Percentiles rank a stretch among this genome's conserved stretches.
Evolutionary conservation across 2,888 invertebrate species (phyloP).

Genomic region (Megastigmus dorsalis): DNA sequence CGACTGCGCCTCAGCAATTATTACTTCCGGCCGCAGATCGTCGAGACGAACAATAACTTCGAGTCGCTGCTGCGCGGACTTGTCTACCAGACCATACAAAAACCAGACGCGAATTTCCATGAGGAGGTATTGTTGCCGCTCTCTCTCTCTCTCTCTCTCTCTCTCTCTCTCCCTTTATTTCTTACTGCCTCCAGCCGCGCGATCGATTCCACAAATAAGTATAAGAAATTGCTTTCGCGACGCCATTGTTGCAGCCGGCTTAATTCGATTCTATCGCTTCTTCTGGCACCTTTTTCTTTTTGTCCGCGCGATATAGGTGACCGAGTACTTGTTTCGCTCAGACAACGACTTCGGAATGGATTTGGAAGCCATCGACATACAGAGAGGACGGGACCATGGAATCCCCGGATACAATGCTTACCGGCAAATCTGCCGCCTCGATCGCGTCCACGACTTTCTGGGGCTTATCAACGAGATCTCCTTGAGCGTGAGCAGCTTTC

Average conservation of each 20-base stretch:
- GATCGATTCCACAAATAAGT: not conserved
- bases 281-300: not conserved
- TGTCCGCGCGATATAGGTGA: constrained; percentile 62
- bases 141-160: not conserved
- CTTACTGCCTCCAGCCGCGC: not conserved
- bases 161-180: not conserved
- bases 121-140: constrained; percentile 70
- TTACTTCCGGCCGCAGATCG: constrained; percentile 77
- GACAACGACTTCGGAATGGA: constrained; percentile 76
- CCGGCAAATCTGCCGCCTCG: constrained; percentile 74
- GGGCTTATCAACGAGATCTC: constrained; percentile 70
- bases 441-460: constrained; percentile 66
- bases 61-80: constrained; percentile 78
- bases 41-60: constrained; percentile 75
- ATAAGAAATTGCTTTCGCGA: not conserved
- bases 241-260: not conserved
- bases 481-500: constrained; percentile 63
- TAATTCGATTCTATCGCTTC: too few relatives aligned
- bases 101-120: constrained; percentile 78
- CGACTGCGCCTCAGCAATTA: constrained; percentile 76
- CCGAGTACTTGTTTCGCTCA: constrained; percentile 68
- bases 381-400: constrained; percentile 81
- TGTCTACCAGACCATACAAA: constrained; percentile 77
- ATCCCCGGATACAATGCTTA: constrained; percentile 80
- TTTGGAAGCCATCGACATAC: constrained; percentile 80